Conservation (phyloP, 92 coral and sea anemone species). For the Ricordea florida region DNA sequence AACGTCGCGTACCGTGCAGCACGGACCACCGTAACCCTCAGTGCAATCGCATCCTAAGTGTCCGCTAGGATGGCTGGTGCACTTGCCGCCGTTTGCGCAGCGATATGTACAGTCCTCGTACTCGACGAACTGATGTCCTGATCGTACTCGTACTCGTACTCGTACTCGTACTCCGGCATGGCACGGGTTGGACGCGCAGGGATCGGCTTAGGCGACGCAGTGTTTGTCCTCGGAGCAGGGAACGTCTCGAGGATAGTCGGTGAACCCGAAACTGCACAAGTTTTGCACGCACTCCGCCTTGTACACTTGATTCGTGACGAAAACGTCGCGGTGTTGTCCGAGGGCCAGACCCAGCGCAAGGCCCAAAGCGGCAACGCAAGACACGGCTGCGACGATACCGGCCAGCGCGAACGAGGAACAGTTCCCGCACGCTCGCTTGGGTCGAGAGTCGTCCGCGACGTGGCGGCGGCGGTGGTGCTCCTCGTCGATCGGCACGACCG, state of each 20-base stretch:
- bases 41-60: background rate
- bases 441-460: no score
- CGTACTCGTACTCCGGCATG: background rate
- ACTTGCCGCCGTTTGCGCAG: background rate
- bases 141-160: background rate
- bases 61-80: background rate
- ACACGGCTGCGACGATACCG: background rate
- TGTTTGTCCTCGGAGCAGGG: background rate
- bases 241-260: constrained; percentile 4
- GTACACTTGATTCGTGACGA: background rate
- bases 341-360: background rate
- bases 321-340: background rate
- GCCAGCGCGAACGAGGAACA: no score
- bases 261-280: background rate
- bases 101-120: no score
- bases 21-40: background rate
- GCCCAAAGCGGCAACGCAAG: background rate
- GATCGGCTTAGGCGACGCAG: background rate
- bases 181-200: constrained; percentile 18
- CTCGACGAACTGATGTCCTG: background rate
- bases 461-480: no score
- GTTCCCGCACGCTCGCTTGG: no score
- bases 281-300: background rate
- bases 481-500: no score
- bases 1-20: background rate